Evolutionary conservation across 2,113 vertebrate genomes (phyloP), one percentile per base, ranked within the genome.

Genomic region (Myrmecobius fasciatus): DNA sequence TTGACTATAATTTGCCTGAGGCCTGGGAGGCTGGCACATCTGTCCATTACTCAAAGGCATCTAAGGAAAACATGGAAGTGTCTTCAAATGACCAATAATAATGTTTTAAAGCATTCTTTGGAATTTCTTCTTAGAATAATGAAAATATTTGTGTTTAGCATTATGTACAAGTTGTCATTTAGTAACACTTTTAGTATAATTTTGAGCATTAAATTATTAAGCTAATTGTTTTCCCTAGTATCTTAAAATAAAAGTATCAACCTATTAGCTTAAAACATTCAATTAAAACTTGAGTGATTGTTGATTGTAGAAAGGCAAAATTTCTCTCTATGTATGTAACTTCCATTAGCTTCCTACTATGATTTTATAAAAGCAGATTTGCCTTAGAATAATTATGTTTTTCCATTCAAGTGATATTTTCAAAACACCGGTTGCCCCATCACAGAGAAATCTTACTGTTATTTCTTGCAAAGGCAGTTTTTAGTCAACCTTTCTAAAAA

Each of bases 21-120:
- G 98, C 98, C 99, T 99, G 89, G 98, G 98, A 92, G 99, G 97
- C 56, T 99, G 98, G 97, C 99, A 99, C 99, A 99, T 99, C 96
- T 99, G 99, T 96, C 99, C 99, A 96, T 99, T 99, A 98, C 99
- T 99, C 98, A 99, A 99, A 99, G 99, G 99, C 98, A 99, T 99
- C 99, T 99, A 96, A 96, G 98, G 96, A 98, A 98, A 98, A 96
- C 94, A 98, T n/a, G 90, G 67, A 98, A 97, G 94, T 92, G 92
- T 98, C 97, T 98, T 98, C 96, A 97, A 96, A 97, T 96, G 96
- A 97, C 97, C 92, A 94, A 94, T 92, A 96, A 96, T 96, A 92
- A 97, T 94, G 95, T 95, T n/a, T 95, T 95, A 91, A 90, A 92
- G 96, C 96, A 97, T 96, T 94, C 96, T 8, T 25, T 94, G 95